Evolutionary conservation across 2,797 vertebrate genomes (phyloP), one percentile per base, ranked within the genome.

Genomic region (Malacoctenus gilli): DNA sequence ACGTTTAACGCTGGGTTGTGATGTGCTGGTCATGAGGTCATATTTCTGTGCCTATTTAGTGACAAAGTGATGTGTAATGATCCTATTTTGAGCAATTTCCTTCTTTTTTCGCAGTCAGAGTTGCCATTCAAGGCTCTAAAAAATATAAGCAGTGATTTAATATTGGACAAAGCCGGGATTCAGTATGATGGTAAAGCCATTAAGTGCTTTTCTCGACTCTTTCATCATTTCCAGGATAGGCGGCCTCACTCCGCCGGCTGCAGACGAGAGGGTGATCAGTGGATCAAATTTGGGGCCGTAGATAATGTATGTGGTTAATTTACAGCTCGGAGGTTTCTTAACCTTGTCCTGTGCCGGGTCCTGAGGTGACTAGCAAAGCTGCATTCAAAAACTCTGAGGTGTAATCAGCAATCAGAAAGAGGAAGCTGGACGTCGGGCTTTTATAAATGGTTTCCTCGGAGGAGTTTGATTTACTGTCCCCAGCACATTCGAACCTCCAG

Each of bases 401-500:
- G 83, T 85, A 88, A 89, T 91, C 84, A 85, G 79, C 79, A 83
- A 87, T 86, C 80, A 87, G 68, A 85, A 83, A 84, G 71, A 75
- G 82, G 84, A 89, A 90, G 76, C 65, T 12, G 49, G 71, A 86
- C 51, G 85, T 88, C 82, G 61, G 52, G 20, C 38, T 61, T 76
- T 85, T 83, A 85, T 77, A 75, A 84, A 89, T 80, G 69, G 69
- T 69, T 81, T 83, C 81, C 83, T 75, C 65, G 5, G 62, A 80
- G 75, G 67, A 69, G 76, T 67, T 63, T 85, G 72, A 89, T 89
- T 89, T 89, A 89, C 70, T 64, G 55, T 76, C 72, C 37, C 13
- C 11, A 50, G 41, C 63, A 34, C 58, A 70, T 61, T 58, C 67
- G 42, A 79, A 74, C 68, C 71, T 67, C 34, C 40, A 48, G 50